Conservation (phyloP, 2,888 invertebrate genomes). For the Keiferia lycopersicella region DNA sequence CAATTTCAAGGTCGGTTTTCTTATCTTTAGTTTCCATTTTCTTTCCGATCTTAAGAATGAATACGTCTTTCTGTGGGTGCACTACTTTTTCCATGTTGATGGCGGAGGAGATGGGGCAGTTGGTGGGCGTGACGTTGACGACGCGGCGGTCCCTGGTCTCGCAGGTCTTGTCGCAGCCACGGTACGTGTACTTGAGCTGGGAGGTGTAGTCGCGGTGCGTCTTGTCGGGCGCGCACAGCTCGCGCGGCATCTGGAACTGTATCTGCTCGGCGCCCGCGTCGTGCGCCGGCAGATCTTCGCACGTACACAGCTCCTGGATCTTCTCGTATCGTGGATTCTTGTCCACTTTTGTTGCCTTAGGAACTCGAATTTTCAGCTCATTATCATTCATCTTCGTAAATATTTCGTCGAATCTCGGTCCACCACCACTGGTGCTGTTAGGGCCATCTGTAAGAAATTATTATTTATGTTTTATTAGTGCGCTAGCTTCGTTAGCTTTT, state of each 20-base stretch:
- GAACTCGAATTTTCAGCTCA: slow-evolving; percentile 72
- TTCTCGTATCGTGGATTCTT: slow-evolving; percentile 64
- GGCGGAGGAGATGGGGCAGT: slow-evolving; percentile 63
- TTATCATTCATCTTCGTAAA: slow-evolving; percentile 72
- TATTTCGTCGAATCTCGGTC: slow-evolving; percentile 67
- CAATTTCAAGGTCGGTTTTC: slow-evolving; percentile 74
- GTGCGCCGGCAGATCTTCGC: slow-evolving; percentile 58
- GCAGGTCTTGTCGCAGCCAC: slow-evolving; percentile 48
- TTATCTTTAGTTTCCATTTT: slow-evolving; percentile 72
- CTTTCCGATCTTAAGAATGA: slow-evolving; percentile 74
- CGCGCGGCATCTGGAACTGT: slow-evolving; percentile 67
- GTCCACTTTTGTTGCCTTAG: slow-evolving; percentile 65
- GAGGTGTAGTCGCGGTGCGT: slow-evolving; percentile 55
- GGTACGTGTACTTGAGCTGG: slow-evolving; percentile 65
- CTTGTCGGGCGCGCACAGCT: slow-evolving; percentile 50
- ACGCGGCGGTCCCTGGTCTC: slow-evolving; percentile 50
- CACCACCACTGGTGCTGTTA: slow-evolving; percentile 26
- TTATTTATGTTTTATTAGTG: background rate
- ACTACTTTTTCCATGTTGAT: slow-evolving; percentile 65
- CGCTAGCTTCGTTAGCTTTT: too few relatives aligned
- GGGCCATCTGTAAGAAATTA: background rate
- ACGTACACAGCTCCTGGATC: slow-evolving; percentile 68
- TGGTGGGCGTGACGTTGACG: slow-evolving; percentile 68
- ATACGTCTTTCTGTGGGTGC: slow-evolving; percentile 69
- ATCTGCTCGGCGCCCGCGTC: slow-evolving; percentile 68